Percentiles rank a stretch among this genome's conserved stretches.
phyloP scores from a whole-genome alignment of 1,140 invertebrate species.

The Semibalanus balanoides region DNA sequence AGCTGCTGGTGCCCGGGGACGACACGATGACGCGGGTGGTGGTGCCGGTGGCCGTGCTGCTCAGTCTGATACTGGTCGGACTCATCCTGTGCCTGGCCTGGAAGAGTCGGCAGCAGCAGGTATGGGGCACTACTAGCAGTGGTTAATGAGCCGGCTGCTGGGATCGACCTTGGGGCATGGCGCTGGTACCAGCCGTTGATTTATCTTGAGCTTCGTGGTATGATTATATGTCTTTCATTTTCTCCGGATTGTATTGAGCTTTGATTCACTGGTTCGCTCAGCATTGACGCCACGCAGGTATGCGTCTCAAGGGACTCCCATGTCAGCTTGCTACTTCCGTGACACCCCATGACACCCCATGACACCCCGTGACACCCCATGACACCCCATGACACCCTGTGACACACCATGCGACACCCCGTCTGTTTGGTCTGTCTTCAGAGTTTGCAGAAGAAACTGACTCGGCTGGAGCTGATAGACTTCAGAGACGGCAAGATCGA shows the following conservation, averaged over 20 bases:
- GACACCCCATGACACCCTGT: too few relatives aligned
- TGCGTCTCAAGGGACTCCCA: too few relatives aligned
- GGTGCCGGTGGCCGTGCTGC: neutral
- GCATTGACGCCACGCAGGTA: too few relatives aligned
- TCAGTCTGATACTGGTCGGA: neutral
- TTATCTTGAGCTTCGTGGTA: too few relatives aligned
- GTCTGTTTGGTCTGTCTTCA: constrained; percentile 8
- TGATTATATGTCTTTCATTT: too few relatives aligned
- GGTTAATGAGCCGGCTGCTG: neutral
- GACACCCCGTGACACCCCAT: too few relatives aligned
- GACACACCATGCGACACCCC: too few relatives aligned
- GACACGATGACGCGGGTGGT: neutral
- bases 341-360: too few relatives aligned
- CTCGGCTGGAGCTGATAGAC: constrained; percentile 26
- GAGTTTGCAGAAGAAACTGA: constrained; percentile 10
- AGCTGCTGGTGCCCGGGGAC: constrained; percentile 39
- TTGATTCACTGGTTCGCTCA: too few relatives aligned
- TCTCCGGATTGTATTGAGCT: too few relatives aligned
- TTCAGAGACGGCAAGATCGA: constrained; percentile 64
- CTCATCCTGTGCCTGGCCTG: neutral
- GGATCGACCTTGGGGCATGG: too few relatives aligned
- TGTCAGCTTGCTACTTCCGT: too few relatives aligned
- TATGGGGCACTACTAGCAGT: neutral
- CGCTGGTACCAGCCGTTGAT: neutral
- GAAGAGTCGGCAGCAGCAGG: neutral